These are phyloP conservation scores for Stercorarius parasiticus DNA, from an alignment of 2,113 vertebrate species.

Conservation along the genomic window DNA sequence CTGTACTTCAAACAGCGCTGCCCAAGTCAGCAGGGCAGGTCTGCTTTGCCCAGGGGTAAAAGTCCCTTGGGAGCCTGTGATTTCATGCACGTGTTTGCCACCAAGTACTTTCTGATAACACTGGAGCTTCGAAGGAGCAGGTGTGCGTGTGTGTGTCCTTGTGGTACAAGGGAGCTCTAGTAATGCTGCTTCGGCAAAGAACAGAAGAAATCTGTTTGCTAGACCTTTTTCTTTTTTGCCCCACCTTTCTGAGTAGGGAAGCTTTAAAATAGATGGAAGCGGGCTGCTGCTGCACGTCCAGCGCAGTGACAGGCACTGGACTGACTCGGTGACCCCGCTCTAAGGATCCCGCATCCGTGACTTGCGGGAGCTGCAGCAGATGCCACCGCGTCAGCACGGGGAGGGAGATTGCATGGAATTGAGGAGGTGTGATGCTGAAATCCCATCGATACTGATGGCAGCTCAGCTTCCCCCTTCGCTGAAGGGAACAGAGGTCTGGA, in stretches of 20 bases:
- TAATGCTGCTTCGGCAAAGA: neutral
- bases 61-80: neutral
- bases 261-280: neutral
- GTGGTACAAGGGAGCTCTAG: fast-evolving
- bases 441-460: neutral
- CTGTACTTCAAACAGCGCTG: neutral
- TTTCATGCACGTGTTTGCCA: neutral
- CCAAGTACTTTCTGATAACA: neutral
- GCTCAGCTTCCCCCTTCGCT: neutral
- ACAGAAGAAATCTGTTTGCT: neutral
- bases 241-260: neutral
- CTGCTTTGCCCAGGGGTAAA: neutral
- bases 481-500: fast-evolving
- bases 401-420: neutral
- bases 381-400: neutral
- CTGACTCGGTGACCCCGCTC: neutral
- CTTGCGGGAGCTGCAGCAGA: neutral
- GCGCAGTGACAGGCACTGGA: neutral
- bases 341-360: too few relatives aligned
- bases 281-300: neutral
- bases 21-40: neutral
- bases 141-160: neutral
- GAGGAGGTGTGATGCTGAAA: neutral
- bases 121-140: neutral
- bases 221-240: neutral